Conservation (phyloP, 2,888 invertebrate species). For the Drosophila merina region DNA sequence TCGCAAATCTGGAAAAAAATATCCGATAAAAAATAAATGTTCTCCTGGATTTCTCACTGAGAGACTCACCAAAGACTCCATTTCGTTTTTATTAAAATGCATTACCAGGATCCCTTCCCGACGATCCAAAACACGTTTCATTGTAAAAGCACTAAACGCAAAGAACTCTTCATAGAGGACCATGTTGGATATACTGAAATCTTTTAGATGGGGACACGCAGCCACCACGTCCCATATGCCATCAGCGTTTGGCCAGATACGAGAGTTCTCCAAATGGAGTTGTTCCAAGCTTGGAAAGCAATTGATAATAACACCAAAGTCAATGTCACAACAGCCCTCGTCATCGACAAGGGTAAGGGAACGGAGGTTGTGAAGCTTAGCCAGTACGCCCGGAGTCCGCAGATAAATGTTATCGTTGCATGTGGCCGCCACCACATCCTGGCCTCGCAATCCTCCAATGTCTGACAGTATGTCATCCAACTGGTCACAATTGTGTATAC, state of each 20-base stretch:
- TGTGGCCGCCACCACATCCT: constrained; percentile 19
- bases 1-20: constrained; percentile 9
- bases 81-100: constrained; percentile 8
- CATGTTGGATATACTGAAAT: constrained; percentile 8
- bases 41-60: no score
- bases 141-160: constrained; percentile 3
- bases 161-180: constrained; percentile 13
- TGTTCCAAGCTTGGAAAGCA: constrained; percentile 25
- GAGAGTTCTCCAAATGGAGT: constrained; percentile 27
- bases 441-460: constrained; percentile 12
- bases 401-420: constrained; percentile 24
- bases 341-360: constrained; percentile 19
- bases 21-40: not conserved
- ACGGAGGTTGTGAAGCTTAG: constrained; percentile 5
- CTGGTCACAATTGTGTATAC: constrained; percentile 4
- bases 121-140: constrained; percentile 9
- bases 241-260: constrained; percentile 19
- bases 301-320: constrained; percentile 1
- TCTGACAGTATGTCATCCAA: constrained; percentile 1
- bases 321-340: constrained; percentile 21
- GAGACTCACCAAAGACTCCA: constrained; percentile 13
- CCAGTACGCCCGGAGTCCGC: not conserved
- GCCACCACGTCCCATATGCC: constrained; percentile 27
- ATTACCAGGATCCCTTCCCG: constrained; percentile 5
- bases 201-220: constrained; percentile 16